A percentile compares a stretch with the other conserved stretches of the same genome.
Conservation (phyloP, 2,888 invertebrate genomes). For the Thysanoteuthis rhombus region DNA sequence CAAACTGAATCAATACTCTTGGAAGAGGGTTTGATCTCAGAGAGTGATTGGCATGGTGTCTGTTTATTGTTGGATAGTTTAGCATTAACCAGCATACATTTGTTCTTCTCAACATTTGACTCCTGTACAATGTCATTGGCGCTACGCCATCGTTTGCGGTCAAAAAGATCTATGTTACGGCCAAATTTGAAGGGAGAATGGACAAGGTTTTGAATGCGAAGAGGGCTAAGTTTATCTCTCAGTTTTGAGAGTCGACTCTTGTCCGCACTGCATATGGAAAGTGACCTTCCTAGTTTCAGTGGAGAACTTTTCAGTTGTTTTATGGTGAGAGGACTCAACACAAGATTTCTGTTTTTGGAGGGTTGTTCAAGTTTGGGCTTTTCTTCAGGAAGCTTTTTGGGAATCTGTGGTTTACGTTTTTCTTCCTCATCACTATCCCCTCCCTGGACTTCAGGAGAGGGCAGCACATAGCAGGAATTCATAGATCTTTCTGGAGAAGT, state of each 20-base stretch:
- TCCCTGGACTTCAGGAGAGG: background rate
- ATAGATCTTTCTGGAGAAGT: background rate
- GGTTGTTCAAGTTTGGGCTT: background rate
- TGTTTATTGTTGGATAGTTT: background rate
- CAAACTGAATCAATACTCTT: background rate
- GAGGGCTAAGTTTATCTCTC: conserved; percentile 35
- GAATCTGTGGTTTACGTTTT: conserved; percentile 17
- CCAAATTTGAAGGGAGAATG: conserved; percentile 44
- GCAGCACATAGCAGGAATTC: background rate
- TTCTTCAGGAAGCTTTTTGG: conserved; percentile 15
- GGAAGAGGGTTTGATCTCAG: background rate
- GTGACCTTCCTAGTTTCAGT: background rate
- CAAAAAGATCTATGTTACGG: conserved; percentile 42
- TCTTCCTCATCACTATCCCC: background rate
- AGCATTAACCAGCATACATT: background rate
- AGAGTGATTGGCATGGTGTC: background rate
- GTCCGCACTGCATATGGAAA: background rate
- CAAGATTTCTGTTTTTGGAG: background rate
- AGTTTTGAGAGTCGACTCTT: conserved; percentile 13
- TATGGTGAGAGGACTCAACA: background rate
- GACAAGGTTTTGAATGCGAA: conserved; percentile 36
- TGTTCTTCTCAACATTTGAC: background rate
- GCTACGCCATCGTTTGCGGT: conserved; percentile 39
- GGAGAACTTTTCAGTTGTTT: conserved; percentile 16
- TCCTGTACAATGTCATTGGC: background rate